These are phyloP conservation scores for Thaumatotibia leucotreta DNA, from an alignment of 1,140 invertebrate species.

Conservation along the genomic window DNA sequence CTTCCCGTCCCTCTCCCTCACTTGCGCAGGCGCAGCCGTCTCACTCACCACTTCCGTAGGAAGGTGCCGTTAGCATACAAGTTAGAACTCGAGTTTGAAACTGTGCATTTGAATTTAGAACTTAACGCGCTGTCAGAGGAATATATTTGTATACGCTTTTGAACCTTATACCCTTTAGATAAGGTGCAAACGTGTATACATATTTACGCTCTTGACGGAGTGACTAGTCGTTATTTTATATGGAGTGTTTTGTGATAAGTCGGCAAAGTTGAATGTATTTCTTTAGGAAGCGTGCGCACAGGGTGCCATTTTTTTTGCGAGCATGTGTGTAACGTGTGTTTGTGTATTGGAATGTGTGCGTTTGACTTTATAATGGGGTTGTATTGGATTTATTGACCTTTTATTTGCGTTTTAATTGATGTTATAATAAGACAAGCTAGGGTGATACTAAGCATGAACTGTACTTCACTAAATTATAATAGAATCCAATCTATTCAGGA, in stretches of 20 bases:
- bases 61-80: conserved; percentile 21
- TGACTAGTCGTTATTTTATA: neutral
- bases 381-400: neutral
- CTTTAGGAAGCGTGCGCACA: conserved; percentile 22
- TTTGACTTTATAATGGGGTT: neutral
- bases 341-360: conserved; percentile 24
- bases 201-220: no score
- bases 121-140: neutral
- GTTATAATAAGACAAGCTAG: neutral
- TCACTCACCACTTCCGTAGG: conserved; percentile 60
- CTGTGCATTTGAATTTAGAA: neutral
- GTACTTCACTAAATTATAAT: no score
- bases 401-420: neutral
- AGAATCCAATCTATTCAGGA: no score
- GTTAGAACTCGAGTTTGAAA: neutral
- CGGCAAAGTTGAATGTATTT: neutral
- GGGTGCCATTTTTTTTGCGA: conserved; percentile 64
- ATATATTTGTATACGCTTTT: no score
- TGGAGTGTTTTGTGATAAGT: neutral
- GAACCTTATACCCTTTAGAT: no score
- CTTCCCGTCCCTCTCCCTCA: conserved; percentile 31
- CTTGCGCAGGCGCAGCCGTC: conserved; percentile 15
- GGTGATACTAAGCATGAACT: neutral
- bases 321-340: conserved; percentile 60
- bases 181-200: no score